Conservation (phyloP, 2,888 invertebrate genomes). For the Pachycephus smyrnensis region DNA sequence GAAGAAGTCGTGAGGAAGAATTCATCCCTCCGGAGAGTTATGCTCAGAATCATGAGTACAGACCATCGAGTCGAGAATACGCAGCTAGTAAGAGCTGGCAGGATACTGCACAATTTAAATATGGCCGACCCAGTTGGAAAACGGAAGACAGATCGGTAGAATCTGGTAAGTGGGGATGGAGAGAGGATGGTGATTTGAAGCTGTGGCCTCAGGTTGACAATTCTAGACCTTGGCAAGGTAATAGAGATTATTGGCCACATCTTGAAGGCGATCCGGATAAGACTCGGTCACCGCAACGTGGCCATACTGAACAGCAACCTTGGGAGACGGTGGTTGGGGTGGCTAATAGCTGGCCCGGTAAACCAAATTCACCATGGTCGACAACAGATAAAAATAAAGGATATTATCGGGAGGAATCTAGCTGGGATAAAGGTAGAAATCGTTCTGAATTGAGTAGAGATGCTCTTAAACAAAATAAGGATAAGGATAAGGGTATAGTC, state of each 20-base stretch:
- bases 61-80: constrained; percentile 36
- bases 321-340: constrained; percentile 14
- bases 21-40: constrained; percentile 21
- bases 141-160: constrained; percentile 21
- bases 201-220: constrained; percentile 33
- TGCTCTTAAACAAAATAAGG: neutral
- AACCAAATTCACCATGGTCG: constrained; percentile 22
- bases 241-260: constrained; percentile 21
- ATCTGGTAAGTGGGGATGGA: constrained; percentile 39
- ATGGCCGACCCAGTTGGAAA: constrained; percentile 38
- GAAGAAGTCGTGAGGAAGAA: constrained; percentile 10
- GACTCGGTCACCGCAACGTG: neutral
- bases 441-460: constrained; percentile 17
- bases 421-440: constrained; percentile 27
- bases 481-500: constrained; percentile 8
- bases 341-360: neutral
- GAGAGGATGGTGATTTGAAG: constrained; percentile 23
- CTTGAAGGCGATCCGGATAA: constrained; percentile 3
- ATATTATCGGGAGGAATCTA: constrained; percentile 20
- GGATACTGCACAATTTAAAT: constrained; percentile 35
- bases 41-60: constrained; percentile 35
- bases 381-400: constrained; percentile 24
- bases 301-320: constrained; percentile 7
- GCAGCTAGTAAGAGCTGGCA: constrained; percentile 44
- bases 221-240: constrained; percentile 30